Evolutionary conservation across 2,888 invertebrate species (phyloP).

Genomic region (Drosophila anomelani): DNA sequence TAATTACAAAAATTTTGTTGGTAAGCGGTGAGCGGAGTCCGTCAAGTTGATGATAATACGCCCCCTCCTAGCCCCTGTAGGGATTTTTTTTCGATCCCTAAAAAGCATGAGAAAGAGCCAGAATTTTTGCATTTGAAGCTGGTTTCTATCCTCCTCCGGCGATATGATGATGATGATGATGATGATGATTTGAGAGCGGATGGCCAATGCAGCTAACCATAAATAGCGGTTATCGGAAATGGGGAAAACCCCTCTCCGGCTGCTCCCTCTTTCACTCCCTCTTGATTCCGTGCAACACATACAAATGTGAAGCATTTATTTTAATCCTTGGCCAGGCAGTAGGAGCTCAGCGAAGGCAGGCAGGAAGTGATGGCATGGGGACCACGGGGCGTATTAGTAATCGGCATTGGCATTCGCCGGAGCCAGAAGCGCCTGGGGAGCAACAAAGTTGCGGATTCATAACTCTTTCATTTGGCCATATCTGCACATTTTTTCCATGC

Average conservation of each 20-base stretch:
- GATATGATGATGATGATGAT: constrained; percentile 1
- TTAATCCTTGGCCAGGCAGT: constrained; percentile 61
- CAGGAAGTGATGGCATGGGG: constrained; percentile 15
- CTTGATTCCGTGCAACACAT: constrained; percentile 66
- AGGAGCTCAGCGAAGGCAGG: constrained; percentile 11
- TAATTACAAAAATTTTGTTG: constrained; percentile 69
- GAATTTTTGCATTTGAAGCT: constrained; percentile 58
- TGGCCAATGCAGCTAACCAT: constrained; percentile 58
- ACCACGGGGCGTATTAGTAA: constrained; percentile 71
- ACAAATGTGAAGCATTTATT: constrained; percentile 76
- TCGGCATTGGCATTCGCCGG: constrained; percentile 71
- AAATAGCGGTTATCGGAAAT: constrained; percentile 71
- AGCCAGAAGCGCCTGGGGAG: constrained; percentile 62
- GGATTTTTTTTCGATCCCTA: constrained; percentile 4
- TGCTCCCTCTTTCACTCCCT: neutral
- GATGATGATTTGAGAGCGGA: constrained; percentile 10
- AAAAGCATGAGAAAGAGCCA: neutral
- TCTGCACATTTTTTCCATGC: constrained; percentile 67
- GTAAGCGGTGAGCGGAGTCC: constrained; percentile 46
- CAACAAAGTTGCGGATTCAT: constrained; percentile 80
- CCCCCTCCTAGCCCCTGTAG: constrained; percentile 1
- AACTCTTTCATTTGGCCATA: constrained; percentile 79
- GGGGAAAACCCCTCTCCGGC: constrained; percentile 3
- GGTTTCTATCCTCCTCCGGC: neutral
- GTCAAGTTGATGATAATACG: constrained; percentile 61